Conservation (phyloP, 2,113 vertebrate genomes). For the Panthera tigris region DNA sequence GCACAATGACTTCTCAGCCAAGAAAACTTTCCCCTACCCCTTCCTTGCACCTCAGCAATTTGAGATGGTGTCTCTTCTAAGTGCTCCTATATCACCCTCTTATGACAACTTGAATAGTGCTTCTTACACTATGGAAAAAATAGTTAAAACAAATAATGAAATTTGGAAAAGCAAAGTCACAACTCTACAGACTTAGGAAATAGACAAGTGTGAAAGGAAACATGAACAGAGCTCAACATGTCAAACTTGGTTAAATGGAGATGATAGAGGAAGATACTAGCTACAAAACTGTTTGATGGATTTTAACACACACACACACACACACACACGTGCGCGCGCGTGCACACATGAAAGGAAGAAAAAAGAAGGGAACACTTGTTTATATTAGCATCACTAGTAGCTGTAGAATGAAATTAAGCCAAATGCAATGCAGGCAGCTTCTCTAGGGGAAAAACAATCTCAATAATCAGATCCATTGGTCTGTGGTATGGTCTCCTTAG, state of each 20-base stretch:
- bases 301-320: background rate
- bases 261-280: background rate
- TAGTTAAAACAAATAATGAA: background rate
- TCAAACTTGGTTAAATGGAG: background rate
- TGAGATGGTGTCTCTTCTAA: background rate
- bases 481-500: background rate
- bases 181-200: background rate
- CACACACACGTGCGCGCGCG: background rate
- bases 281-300: background rate
- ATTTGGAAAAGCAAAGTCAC: constrained; percentile 6
- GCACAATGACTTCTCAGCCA: background rate
- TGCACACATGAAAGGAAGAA: no score
- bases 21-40: background rate
- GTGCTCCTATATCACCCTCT: background rate
- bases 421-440: constrained; percentile 13
- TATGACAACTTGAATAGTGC: background rate
- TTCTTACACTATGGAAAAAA: background rate
- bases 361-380: background rate
- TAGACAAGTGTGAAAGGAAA: background rate
- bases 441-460: background rate
- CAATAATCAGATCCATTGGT: background rate
- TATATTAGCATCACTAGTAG: background rate
- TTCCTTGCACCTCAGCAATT: background rate
- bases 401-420: background rate
- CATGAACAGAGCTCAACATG: background rate